Evolutionary conservation across 2,797 vertebrate species (phyloP).

Genomic region (Delichon dasypus): DNA sequence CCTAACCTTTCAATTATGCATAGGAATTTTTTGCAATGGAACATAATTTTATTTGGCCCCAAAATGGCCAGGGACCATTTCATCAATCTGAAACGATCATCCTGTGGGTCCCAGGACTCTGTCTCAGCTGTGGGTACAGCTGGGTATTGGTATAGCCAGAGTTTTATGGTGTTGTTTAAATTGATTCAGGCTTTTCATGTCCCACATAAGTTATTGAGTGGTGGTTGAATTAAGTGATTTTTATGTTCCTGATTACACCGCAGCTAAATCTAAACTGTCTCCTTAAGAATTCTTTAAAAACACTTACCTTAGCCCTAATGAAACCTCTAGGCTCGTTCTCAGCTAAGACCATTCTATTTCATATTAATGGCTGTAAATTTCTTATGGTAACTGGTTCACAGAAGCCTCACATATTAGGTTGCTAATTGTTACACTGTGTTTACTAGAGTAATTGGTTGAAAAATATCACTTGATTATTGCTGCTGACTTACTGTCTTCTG

Average conservation of each 20-base stretch:
- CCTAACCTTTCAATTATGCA: neutral
- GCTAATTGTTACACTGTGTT: neutral
- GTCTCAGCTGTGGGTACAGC: neutral
- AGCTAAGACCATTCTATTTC: neutral
- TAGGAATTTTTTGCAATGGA: neutral
- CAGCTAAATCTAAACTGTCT: neutral
- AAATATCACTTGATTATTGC: constrained; percentile 3
- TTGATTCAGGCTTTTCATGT: neutral
- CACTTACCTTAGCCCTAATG: neutral
- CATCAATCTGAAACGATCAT: neutral
- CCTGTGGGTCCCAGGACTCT: neutral
- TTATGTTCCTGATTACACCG: neutral
- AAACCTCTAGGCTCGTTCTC: neutral
- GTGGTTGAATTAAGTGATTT: neutral
- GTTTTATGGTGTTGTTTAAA: neutral
- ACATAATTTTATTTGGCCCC: neutral
- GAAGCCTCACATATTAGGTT: neutral
- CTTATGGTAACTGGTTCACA: neutral
- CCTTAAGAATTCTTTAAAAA: neutral
- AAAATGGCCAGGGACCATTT: neutral
- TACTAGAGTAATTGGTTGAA: constrained; percentile 31
- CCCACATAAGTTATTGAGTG: neutral
- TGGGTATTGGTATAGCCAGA: neutral
- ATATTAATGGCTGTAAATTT: neutral
- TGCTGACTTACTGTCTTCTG: neutral